phyloP scores from a whole-genome alignment of 2,113 vertebrate species.

The Fregata magnificens region DNA sequence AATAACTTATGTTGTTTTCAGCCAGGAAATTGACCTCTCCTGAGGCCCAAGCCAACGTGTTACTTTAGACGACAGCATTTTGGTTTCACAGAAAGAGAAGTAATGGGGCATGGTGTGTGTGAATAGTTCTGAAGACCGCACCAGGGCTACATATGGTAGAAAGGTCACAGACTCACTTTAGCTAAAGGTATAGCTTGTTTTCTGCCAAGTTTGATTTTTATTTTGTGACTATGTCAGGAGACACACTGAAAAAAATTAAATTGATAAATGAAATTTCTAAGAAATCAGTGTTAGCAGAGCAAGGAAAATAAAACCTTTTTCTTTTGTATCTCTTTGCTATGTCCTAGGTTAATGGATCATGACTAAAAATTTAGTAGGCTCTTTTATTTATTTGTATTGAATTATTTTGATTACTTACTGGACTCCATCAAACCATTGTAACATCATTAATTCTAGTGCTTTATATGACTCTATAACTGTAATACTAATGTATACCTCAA shows the following conservation, averaged over 20 bases:
- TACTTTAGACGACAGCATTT: background rate
- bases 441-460: background rate
- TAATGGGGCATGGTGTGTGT: background rate
- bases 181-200: background rate
- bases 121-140: background rate
- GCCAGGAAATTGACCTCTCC: background rate
- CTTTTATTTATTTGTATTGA: background rate
- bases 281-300: background rate
- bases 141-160: background rate
- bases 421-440: background rate
- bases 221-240: background rate
- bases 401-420: background rate
- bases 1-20: background rate
- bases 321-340: background rate
- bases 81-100: background rate
- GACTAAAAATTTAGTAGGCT: background rate
- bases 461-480: background rate
- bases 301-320: background rate
- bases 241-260: background rate
- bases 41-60: background rate
- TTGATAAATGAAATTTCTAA: background rate
- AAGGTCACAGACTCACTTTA: background rate
- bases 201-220: background rate
- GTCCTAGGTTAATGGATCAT: background rate
- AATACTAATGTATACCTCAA: background rate